Evolutionary conservation across 2,888 invertebrate species (phyloP).

Genomic region (Dinocampus coccinellae): DNA sequence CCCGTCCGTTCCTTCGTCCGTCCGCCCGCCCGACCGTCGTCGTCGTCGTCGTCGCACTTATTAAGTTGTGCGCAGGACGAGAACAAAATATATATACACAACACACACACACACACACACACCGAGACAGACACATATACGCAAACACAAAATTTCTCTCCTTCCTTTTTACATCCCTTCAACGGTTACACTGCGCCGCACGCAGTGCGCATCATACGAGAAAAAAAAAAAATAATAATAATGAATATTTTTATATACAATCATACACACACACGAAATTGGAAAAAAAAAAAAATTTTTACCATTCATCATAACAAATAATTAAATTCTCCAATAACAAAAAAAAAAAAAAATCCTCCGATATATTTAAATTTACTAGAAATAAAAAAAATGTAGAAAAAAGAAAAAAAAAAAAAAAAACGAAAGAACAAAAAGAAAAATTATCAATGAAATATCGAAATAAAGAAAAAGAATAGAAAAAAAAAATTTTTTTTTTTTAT

Average conservation of each 20-base stretch:
- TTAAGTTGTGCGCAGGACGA: conserved; percentile 26
- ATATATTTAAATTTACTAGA: not conserved
- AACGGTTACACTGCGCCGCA: conserved; percentile 7
- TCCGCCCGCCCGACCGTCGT: conserved; percentile 14
- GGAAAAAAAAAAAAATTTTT: no score
- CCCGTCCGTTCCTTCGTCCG: conserved; percentile 23
- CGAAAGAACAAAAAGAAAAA: not conserved
- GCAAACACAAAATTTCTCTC: no score
- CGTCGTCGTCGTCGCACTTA: conserved; percentile 10
- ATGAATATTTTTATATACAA: no score
- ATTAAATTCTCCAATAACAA: not conserved
- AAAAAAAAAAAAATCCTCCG: not conserved
- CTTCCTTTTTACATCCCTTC: conserved; percentile 9
- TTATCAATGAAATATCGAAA: not conserved
- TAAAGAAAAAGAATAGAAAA: not conserved
- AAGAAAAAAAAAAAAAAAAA: not conserved
- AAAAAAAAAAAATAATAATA: no score
- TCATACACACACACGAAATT: not conserved
- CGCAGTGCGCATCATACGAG: not conserved
- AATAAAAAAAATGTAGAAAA: no score
- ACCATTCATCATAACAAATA: not conserved
- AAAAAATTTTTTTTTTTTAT: not conserved
- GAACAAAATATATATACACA: no score
- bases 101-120: not conserved
- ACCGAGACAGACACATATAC: no score